These are phyloP conservation scores for Pipistrellus pygmaeus DNA, from an alignment of 2,797 vertebrate species.

Conservation along the genomic window DNA sequence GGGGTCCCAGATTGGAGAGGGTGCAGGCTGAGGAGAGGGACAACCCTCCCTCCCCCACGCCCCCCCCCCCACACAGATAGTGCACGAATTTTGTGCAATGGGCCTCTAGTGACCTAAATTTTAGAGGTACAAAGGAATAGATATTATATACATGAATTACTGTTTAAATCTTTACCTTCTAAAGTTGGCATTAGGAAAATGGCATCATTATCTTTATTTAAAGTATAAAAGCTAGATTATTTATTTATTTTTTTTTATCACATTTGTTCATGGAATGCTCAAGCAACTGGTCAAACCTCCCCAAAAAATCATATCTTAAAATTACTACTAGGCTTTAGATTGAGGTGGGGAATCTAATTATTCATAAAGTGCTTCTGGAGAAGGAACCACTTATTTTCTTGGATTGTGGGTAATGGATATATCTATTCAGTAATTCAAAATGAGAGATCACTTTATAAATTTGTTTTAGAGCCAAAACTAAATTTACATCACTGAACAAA, in stretches of 20 bases:
- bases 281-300: not conserved
- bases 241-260: not conserved
- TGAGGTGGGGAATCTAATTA: not conserved
- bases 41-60: rapidly evolving
- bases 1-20: too few species aligned
- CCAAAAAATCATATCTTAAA: not conserved
- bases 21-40: too few species aligned
- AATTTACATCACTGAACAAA: not conserved
- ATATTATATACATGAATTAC: not conserved
- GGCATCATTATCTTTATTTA: not conserved
- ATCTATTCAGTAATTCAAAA: not conserved
- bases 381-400: not conserved
- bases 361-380: not conserved
- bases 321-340: not conserved
- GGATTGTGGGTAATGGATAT: not conserved
- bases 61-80: too few species aligned
- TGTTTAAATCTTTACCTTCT: not conserved
- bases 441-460: not conserved
- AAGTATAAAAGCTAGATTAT: not conserved
- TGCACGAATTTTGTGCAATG: too few species aligned
- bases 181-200: not conserved
- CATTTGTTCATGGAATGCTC: not conserved
- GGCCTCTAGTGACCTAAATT: not conserved
- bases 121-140: not conserved
- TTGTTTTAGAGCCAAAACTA: not conserved